These are phyloP conservation scores for Macquaria ambigua DNA, from an alignment of 2,113 vertebrate species.

Conservation along the genomic window DNA sequence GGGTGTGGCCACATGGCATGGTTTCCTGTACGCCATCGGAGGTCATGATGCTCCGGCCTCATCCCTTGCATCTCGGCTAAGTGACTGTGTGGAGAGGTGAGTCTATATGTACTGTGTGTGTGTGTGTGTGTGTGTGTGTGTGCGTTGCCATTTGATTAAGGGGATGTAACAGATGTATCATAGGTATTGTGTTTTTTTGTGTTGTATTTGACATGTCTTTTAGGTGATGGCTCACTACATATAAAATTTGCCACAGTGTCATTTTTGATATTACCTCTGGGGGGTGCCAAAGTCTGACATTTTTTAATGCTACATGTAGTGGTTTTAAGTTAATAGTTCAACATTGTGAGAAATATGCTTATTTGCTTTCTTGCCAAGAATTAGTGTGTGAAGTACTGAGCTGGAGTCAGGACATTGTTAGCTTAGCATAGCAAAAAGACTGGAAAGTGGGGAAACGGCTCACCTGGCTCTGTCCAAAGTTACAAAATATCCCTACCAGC, in stretches of 20 bases:
- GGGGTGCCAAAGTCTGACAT: not conserved
- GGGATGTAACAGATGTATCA: not conserved
- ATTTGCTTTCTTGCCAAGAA: not conserved
- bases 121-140: not conserved
- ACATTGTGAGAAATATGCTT: too few relatives aligned
- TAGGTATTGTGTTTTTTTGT: not conserved
- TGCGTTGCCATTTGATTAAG: not conserved
- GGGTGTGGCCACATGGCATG: slow-evolving; percentile 97
- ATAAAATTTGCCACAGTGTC: not conserved
- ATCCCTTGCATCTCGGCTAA: slow-evolving; percentile 93
- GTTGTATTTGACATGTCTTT: not conserved
- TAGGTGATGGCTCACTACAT: not conserved
- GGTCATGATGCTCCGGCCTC: slow-evolving; percentile 97
- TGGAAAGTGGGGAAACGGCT: not conserved
- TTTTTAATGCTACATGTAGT: not conserved
- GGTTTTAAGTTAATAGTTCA: too few relatives aligned
- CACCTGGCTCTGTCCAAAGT: too few relatives aligned
- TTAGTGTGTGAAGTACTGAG: not conserved
- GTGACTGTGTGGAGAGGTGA: slow-evolving; percentile 98
- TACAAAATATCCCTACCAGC: too few relatives aligned
- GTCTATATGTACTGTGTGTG: not conserved
- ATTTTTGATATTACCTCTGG: too few relatives aligned
- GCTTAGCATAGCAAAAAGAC: not conserved
- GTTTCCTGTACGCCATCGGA: slow-evolving; percentile 96
- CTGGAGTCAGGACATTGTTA: not conserved